These are phyloP conservation scores for Drosophila prosaltans DNA, from an alignment of 1,140 invertebrate genomes.

Conservation along the genomic window DNA sequence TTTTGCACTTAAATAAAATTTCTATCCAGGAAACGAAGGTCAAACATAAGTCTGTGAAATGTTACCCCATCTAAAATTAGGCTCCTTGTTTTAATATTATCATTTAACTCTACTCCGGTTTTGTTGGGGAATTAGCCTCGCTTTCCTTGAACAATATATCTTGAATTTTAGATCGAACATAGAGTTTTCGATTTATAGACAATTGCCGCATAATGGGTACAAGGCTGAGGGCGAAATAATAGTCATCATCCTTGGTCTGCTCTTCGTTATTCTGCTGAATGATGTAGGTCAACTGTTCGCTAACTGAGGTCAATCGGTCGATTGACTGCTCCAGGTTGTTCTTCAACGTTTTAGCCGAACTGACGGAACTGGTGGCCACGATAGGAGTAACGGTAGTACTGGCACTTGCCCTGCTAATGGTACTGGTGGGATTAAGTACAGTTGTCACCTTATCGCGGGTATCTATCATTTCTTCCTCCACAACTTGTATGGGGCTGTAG, in stretches of 20 bases:
- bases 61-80: background rate
- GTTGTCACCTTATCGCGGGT: constrained; percentile 47
- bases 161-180: constrained; percentile 68
- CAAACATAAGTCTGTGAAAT: background rate
- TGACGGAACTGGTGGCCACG: constrained; percentile 38
- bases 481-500: constrained; percentile 71
- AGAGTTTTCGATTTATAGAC: constrained; percentile 65
- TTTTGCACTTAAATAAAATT: background rate
- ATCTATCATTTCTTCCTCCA: constrained; percentile 62
- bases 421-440: constrained; percentile 31
- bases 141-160: constrained; percentile 67
- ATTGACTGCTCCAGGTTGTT: constrained; percentile 71
- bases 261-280: constrained; percentile 69
- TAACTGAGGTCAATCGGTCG: constrained; percentile 62
- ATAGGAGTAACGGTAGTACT: constrained; percentile 22
- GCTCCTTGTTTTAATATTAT: background rate
- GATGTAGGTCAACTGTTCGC: constrained; percentile 63
- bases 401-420: background rate
- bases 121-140: constrained; percentile 38
- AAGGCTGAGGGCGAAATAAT: constrained; percentile 67
- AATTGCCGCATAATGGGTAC: constrained; percentile 66
- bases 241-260: constrained; percentile 62
- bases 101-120: constrained; percentile 45
- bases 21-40: background rate
- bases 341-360: constrained; percentile 63